Evolutionary conservation across 2,797 vertebrate genomes (phyloP), one percentile per base, ranked within the genome.

Genomic region (Parauchenoglanis punctatus): DNA sequence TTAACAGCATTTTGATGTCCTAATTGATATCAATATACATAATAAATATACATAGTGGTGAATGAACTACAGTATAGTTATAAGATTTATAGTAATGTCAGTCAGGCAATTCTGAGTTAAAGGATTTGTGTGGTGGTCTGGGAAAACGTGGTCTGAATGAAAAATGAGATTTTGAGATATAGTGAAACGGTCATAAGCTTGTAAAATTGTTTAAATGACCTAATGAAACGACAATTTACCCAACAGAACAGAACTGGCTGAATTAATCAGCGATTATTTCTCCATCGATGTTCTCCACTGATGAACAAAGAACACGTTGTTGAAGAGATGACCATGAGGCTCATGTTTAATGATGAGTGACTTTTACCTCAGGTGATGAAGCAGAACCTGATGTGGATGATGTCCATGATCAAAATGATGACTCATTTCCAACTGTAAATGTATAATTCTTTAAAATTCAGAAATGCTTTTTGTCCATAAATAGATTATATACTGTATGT

Each of bases 21-120:
- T 58, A 78, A 49, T 40, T 82, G 61, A 86, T 68, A 85, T 86
- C 7, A 86, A 59, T 83, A 84, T 85, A 59, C 63, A 54, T 67
- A 89, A 83, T 75, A 85, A 72, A 86, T 89, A 85, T 75, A 86
- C 54, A 87, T 56, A 87, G 31, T 31, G 8, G 52, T 86, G 35
- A 58, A 76, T 83, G 61, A 46, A 54, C 72, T n/a, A n/a, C n/a
- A n/a, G n/a, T 54, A 40, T 67, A 81, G 58, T 61, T 46, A n/a
- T 63, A 3, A 72, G 85, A 44, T 88, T 80, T 73, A 86, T 75
- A 84, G 13, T 81, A 61, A 76, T 63, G 56, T 87, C 67, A 87
- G 25, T 81, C 52, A 78, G 17, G 56, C 59, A 72, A 73, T 70
- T 65, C 56, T 15, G 17, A 28, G n/a, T 2, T n/a, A 61, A 61